Percentiles rank a stretch among this genome's conserved stretches.
Evolutionary conservation across 2,888 invertebrate genomes (phyloP).

Genomic region (Drosophila cyrtoloma): DNA sequence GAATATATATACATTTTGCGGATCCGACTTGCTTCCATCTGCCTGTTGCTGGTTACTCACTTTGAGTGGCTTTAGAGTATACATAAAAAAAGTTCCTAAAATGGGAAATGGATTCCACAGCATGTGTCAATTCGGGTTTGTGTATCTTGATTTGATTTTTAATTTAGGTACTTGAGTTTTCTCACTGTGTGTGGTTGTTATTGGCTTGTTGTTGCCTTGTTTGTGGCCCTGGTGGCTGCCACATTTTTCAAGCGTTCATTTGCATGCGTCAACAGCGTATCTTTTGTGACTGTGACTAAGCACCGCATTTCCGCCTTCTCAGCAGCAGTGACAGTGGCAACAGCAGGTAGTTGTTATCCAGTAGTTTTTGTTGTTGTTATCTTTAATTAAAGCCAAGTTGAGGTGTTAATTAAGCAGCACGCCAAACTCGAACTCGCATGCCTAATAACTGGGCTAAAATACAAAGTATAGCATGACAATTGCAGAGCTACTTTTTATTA

Average conservation of each 20-base stretch:
- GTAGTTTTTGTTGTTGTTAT: conserved; percentile 3
- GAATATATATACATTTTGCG: not conserved
- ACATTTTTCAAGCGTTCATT: conserved; percentile 55
- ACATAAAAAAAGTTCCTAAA: not conserved
- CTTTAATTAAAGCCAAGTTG: conserved; percentile 58
- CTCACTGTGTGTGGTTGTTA: not conserved
- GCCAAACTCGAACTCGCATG: conserved; percentile 39
- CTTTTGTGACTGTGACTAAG: conserved; percentile 71
- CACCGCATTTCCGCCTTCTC: conserved; percentile 68
- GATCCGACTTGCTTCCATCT: not conserved
- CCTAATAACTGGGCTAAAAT: conserved; percentile 70
- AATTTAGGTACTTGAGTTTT: not conserved
- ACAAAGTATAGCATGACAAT: conserved; percentile 9
- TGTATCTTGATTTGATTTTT: not conserved
- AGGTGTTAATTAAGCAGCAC: conserved; percentile 68
- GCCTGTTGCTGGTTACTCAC: not conserved
- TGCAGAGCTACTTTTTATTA: conserved; percentile 7
- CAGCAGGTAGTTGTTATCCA: not conserved
- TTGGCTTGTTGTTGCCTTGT: conserved; percentile 37
- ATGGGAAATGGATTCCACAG: not conserved
- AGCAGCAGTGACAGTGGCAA: conserved; percentile 27
- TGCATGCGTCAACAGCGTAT: conserved; percentile 70
- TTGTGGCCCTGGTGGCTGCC: conserved; percentile 47
- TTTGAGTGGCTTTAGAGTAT: not conserved
- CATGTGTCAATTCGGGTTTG: not conserved